Percentiles rank a stretch among this genome's conserved stretches.
Evolutionary conservation across 2,797 vertebrate species (phyloP).

Genomic region (Rallus crepitans): DNA sequence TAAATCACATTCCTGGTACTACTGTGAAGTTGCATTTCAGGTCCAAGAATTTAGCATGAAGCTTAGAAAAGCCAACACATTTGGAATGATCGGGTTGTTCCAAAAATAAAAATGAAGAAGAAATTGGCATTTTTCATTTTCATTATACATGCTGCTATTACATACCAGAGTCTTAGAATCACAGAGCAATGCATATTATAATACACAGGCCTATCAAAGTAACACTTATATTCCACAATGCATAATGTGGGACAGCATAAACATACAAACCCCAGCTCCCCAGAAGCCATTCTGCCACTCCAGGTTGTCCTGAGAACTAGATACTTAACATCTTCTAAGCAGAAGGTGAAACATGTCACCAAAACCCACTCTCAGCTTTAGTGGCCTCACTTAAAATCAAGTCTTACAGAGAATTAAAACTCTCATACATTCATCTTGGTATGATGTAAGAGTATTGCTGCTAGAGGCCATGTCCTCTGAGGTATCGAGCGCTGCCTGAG

Average conservation of each 20-base stretch:
- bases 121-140: neutral
- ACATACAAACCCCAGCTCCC: neutral
- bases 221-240: neutral
- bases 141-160: neutral
- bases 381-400: neutral
- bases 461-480: conserved; percentile 5
- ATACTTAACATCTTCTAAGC: neutral
- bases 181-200: neutral
- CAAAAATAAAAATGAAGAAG: neutral
- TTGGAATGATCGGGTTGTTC: neutral
- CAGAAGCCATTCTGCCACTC: neutral
- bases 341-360: neutral
- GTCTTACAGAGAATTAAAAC: conserved; percentile 14
- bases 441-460: conserved; percentile 17
- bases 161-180: neutral
- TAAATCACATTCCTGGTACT: neutral
- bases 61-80: neutral
- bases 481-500: neutral
- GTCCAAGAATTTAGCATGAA: neutral
- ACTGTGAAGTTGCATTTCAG: neutral
- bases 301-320: neutral
- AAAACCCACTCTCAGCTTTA: neutral
- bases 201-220: neutral
- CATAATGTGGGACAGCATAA: neutral
- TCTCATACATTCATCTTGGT: neutral